These are phyloP conservation scores for Bubo blakistoni DNA, from an alignment of 2,113 vertebrate species.

Conservation along the genomic window DNA sequence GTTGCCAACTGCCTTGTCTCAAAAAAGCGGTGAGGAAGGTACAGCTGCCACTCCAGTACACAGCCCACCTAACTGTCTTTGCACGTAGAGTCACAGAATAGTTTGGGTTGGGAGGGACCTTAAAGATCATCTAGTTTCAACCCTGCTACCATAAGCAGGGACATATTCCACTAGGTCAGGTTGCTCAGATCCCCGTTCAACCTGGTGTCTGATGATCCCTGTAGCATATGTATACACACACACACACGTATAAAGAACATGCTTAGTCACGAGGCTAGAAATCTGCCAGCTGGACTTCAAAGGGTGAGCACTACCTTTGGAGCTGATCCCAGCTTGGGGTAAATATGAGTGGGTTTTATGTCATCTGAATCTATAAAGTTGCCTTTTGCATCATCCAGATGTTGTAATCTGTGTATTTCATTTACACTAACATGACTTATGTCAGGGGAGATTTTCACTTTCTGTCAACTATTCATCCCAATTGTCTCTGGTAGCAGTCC, in stretches of 20 bases:
- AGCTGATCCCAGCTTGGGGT: neutral
- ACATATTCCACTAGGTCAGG: neutral
- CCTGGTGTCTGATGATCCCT: neutral
- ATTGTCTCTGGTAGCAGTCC: neutral
- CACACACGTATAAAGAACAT: accelerated
- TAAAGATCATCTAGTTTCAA: neutral
- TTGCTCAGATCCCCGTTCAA: neutral
- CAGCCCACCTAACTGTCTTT: neutral
- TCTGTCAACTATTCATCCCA: neutral
- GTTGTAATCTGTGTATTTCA: neutral
- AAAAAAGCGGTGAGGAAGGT: neutral
- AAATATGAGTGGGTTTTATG: neutral
- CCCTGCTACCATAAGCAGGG: accelerated
- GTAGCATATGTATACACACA: neutral
- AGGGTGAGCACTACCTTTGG: neutral
- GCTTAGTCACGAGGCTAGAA: neutral
- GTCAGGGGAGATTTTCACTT: neutral
- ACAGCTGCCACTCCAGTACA: neutral
- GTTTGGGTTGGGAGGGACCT: neutral
- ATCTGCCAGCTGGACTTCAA: neutral
- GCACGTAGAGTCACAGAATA: neutral
- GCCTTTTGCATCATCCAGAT: neutral
- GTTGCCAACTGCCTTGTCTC: neutral
- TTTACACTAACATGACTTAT: neutral
- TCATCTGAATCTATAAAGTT: neutral